Conservation (phyloP, 2,888 invertebrate species). For the Folsomia manolachei region DNA sequence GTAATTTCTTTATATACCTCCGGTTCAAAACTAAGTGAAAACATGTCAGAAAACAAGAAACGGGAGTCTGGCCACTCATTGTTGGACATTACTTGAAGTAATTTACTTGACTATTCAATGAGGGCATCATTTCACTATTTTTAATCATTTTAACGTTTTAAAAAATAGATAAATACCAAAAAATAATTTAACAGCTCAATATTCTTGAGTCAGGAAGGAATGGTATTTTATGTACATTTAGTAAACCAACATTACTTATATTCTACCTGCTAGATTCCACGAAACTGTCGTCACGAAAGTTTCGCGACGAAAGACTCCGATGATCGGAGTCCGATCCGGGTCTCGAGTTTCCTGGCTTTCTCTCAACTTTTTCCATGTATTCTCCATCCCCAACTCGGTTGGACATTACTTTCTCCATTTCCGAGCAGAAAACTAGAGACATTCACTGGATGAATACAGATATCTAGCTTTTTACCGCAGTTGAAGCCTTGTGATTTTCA, state of each 20-base stretch:
- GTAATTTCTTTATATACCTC: slow-evolving; percentile 30
- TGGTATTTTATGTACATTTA: too few species aligned
- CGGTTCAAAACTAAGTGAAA: slow-evolving; percentile 43
- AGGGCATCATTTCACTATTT: too few species aligned
- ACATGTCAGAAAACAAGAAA: slow-evolving; percentile 34
- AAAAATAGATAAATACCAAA: too few species aligned
- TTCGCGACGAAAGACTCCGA: neutral
- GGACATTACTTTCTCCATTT: too few species aligned
- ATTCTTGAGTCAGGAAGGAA: too few species aligned
- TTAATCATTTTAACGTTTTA: too few species aligned
- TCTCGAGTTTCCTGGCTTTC: neutral
- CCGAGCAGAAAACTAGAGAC: too few species aligned
- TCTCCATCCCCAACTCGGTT: neutral
- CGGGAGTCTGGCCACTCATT: slow-evolving; percentile 20
- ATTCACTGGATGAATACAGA: neutral
- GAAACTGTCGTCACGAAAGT: too few species aligned
- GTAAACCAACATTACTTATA: too few species aligned
- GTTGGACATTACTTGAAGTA: slow-evolving; percentile 11
- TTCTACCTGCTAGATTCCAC: too few species aligned
- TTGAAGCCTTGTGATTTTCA: neutral
- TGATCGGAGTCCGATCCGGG: neutral
- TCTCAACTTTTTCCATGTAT: neutral
- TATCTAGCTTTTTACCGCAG: neutral
- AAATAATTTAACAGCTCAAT: too few species aligned
- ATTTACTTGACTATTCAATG: too few species aligned